These are phyloP conservation scores for Diorhabda elongata DNA, from an alignment of 1,140 invertebrate species.

Conservation along the genomic window DNA sequence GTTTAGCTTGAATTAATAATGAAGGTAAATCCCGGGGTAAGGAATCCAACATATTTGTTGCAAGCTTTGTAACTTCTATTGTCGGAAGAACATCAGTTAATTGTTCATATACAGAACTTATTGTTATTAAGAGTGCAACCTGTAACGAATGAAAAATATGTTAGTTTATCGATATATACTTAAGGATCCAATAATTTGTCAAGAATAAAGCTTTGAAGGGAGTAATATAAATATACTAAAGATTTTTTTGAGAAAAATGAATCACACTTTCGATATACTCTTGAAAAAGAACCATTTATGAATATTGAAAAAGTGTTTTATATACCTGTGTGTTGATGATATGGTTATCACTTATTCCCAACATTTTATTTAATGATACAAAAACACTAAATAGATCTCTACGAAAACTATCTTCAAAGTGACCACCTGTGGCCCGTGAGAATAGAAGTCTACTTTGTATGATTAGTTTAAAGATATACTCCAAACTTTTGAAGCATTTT, in stretches of 20 bases:
- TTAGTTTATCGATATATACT: too few relatives aligned
- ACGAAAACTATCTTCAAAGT: conserved; percentile 82
- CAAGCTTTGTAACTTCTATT: conserved; percentile 64
- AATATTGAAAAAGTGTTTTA: background rate
- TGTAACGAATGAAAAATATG: conserved; percentile 12
- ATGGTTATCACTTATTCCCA: conserved; percentile 67
- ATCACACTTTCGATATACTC: too few relatives aligned
- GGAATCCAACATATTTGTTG: conserved; percentile 65
- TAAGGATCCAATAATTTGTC: too few relatives aligned
- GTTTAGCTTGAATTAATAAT: conserved; percentile 66
- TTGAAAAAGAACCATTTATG: background rate
- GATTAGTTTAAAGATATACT: conserved; percentile 94
- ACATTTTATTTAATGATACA: conserved; percentile 69
- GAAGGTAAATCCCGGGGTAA: conserved; percentile 59
- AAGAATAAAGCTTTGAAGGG: too few relatives aligned
- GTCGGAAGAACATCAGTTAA: conserved; percentile 60
- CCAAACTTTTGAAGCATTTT: conserved; percentile 85
- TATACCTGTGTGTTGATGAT: conserved; percentile 73
- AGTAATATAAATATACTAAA: too few relatives aligned
- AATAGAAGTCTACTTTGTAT: conserved; percentile 88
- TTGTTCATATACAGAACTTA: conserved; percentile 57
- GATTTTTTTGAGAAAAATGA: too few relatives aligned
- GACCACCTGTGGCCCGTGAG: conserved; percentile 79
- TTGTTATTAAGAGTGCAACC: conserved; percentile 42
- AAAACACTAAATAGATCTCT: conserved; percentile 73